Conservation (phyloP, 2,888 invertebrate genomes). For the Parasteatoda lunata region DNA sequence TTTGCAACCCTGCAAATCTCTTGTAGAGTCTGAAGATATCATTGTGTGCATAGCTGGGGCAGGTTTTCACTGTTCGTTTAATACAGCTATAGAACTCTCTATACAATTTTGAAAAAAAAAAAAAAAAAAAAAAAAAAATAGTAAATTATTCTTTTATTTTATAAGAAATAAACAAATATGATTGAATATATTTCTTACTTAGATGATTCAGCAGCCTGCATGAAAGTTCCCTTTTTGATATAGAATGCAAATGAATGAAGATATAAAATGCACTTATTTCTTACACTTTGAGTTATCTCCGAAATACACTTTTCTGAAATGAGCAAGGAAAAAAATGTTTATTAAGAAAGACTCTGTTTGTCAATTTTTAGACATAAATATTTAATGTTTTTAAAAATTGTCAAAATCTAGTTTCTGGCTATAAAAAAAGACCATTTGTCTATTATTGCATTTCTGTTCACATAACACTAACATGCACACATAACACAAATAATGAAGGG, state of each 20-base stretch:
- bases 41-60: neutral
- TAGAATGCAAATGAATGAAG: neutral
- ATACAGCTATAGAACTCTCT: neutral
- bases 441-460: no score
- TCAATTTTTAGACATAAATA: no score
- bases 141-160: neutral
- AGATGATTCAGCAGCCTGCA: neutral
- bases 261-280: conserved; percentile 1
- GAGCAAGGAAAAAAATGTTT: no score
- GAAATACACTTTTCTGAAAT: neutral
- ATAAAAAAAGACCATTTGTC: no score
- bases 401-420: no score
- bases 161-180: neutral
- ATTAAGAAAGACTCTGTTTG: no score
- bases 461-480: no score
- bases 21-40: conserved; percentile 2
- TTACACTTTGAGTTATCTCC: neutral
- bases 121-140: neutral
- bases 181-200: neutral
- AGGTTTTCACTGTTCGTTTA: neutral
- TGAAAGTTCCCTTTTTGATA: neutral
- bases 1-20: neutral
- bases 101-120: neutral
- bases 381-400: no score
- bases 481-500: no score